Conservation (phyloP, 2,113 vertebrate species). For the Empidonax traillii region DNA sequence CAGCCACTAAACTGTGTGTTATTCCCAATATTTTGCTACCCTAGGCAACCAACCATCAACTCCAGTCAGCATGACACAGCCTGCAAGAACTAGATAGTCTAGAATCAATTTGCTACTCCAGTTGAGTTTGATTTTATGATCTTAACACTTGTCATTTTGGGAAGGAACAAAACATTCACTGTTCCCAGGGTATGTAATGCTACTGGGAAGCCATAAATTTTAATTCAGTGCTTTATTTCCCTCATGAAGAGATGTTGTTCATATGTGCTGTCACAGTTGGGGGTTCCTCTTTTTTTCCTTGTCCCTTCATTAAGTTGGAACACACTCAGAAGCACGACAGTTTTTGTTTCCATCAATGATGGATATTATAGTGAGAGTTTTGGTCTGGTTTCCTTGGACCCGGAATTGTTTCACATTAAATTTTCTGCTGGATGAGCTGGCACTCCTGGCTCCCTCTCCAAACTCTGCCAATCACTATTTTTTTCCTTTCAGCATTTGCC, state of each 20-base stretch:
- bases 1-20: conserved; percentile 42
- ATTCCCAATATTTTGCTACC: conserved; percentile 65
- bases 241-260: conserved; percentile 8
- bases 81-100: conserved; percentile 43
- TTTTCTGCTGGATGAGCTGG: conserved; percentile 28
- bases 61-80: conserved; percentile 12
- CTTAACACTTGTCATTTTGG: conserved; percentile 54
- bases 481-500: not conserved
- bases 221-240: conserved; percentile 46
- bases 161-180: conserved; percentile 49
- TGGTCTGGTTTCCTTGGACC: conserved; percentile 6
- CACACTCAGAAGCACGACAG: not conserved
- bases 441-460: not conserved
- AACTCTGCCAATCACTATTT: conserved; percentile 24
- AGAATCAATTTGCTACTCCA: conserved; percentile 57
- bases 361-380: conserved; percentile 46
- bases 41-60: conserved; percentile 59
- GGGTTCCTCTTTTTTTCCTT: conserved; percentile 40
- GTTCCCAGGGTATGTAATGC: conserved; percentile 61
- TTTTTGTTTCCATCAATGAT: conserved; percentile 39
- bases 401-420: not conserved
- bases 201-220: conserved; percentile 65
- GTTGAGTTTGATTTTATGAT: conserved; percentile 56
- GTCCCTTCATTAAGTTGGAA: conserved; percentile 40
- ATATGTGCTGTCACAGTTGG: conserved; percentile 50